Evolutionary conservation across 2,888 invertebrate genomes (phyloP).

Genomic region (Arge pagana): DNA sequence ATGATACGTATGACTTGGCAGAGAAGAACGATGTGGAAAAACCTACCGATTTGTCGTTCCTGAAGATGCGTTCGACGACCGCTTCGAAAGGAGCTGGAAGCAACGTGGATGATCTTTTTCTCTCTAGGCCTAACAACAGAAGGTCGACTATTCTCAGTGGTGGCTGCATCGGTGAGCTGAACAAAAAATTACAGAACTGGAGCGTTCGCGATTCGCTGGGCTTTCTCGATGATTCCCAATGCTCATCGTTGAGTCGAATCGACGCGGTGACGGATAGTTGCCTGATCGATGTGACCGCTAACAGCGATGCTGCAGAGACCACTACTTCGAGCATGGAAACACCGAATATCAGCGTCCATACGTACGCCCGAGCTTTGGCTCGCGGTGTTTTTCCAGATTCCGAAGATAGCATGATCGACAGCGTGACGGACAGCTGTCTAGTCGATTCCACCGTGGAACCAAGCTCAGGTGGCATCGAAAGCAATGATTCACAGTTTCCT

Average conservation of each 20-base stretch:
- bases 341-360: not conserved
- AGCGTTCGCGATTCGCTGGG: not conserved
- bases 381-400: constrained; percentile 22
- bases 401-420: constrained; percentile 45
- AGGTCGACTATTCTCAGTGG: not conserved
- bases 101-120: constrained; percentile 6
- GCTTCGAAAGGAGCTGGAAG: no score
- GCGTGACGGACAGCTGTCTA: constrained; percentile 43
- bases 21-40: no score
- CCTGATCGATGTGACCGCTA: not conserved
- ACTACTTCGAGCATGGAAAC: no score
- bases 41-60: no score
- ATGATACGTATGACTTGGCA: no score
- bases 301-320: not conserved
- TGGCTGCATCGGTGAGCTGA: not conserved
- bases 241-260: not conserved
- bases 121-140: not conserved
- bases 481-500: not conserved
- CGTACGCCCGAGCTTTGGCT: no score
- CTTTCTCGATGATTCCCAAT: not conserved
- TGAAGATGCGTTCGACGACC: no score
- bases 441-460: constrained; percentile 33
- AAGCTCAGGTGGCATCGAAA: not conserved
- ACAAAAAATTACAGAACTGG: no score
- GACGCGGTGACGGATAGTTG: not conserved